phyloP scores from a whole-genome alignment of 2,113 vertebrate genomes.

The Uria aalge region DNA sequence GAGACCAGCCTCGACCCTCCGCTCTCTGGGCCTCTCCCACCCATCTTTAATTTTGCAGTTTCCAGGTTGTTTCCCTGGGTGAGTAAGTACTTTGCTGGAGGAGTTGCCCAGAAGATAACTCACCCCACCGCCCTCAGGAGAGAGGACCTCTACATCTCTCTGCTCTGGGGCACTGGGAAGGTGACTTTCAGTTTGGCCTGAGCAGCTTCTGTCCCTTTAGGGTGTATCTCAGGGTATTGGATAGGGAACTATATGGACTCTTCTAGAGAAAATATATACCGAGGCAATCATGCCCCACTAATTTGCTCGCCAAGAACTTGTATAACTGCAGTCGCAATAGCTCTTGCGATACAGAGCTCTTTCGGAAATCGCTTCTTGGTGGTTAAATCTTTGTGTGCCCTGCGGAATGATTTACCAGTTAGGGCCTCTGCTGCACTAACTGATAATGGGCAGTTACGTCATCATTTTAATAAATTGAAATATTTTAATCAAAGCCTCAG shows the following conservation, averaged over 20 bases:
- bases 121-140: not conserved
- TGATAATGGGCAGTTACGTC: not conserved
- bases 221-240: not conserved
- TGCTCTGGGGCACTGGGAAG: not conserved
- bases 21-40: not conserved
- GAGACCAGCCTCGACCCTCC: not conserved
- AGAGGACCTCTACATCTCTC: not conserved
- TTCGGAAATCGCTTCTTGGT: not conserved
- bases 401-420: not conserved
- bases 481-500: not conserved
- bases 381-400: not conserved
- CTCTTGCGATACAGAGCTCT: not conserved
- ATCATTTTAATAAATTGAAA: not conserved
- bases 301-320: not conserved
- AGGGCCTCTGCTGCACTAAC: not conserved
- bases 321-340: accelerated
- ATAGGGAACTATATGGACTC: not conserved
- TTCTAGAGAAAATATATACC: not conserved
- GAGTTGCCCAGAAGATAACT: not conserved
- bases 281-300: not conserved
- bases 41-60: not conserved
- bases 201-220: not conserved
- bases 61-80: not conserved
- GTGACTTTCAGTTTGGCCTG: not conserved
- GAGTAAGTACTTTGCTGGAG: not conserved